Base-by-base conservation (phyloP, 2,888 invertebrate species). In the Serrognathus titanus region DNA sequence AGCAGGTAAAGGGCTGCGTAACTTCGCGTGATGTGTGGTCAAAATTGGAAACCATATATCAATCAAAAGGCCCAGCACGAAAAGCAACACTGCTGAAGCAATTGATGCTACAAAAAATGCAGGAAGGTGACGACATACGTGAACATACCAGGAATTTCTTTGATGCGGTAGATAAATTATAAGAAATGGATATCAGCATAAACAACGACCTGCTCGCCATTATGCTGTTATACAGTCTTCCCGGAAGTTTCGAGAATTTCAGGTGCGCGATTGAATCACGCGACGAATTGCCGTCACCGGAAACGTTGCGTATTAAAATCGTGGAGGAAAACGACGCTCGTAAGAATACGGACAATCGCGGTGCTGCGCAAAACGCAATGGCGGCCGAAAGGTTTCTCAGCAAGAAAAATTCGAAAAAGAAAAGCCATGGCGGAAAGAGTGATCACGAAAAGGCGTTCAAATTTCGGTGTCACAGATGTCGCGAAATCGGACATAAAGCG, bases 21-120 rank as follows among this genome's bases (percentile, higher is more conserved):
- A 73, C 72, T 2, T 66, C 75, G 1, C 65, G 65, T 4, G 68
- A 70, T 10, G 62, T 75, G 12, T 78, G 76, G 78, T 11, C 59
- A 3, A 76, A 68, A 56, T 61, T 78, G 13, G 56, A 73, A 47
- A 35, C 47, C 2, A 72, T 72, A 12, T 74, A 72, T 48, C 68
- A 73, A 59, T 75, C 74, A n/a, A 67, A 65, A 43, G 75, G 75
- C 3, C 75, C 75, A 1, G 74, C 75, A 1, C 59, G 72, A 38
- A 77, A 77, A 55, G 76, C 75, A 0, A 75, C 71, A 3, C 57
- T 78, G 3, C 55, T 78, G 10, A 78, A 78, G 49, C 64, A 69
- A 38, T 58, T 77, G 2, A 68, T 69, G 3, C 52, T 74, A 4
- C 68, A 68, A 7, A 68, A 68, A 36, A 75, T 77, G 74, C 39